Conservation (phyloP, 1,140 invertebrate genomes). For the Rhynchophorus ferrugineus region DNA sequence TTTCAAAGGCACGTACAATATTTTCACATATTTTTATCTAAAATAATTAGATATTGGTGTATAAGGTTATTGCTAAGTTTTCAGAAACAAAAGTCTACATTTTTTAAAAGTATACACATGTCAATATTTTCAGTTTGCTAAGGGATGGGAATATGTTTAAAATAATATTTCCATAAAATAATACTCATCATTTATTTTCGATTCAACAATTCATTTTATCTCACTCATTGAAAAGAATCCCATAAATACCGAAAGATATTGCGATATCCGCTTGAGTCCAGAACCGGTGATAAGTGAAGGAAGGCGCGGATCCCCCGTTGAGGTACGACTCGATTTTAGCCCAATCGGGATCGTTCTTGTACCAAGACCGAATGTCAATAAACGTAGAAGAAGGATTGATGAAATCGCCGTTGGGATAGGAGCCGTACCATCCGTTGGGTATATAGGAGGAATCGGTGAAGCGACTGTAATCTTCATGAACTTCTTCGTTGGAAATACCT, state of each 20-base stretch:
- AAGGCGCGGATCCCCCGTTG: constrained; percentile 16
- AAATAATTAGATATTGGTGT: too few relatives aligned
- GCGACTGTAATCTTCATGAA: constrained; percentile 11
- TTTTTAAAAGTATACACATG: too few relatives aligned
- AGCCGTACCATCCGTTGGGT: constrained; percentile 19
- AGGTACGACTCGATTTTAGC: constrained; percentile 16
- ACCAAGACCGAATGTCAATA: constrained; percentile 21
- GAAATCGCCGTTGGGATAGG: constrained; percentile 25
- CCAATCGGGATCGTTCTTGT: constrained; percentile 24
- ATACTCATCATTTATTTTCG: too few relatives aligned
- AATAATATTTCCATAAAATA: too few relatives aligned
- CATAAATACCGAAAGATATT: constrained; percentile 17
- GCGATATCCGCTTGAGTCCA: constrained; percentile 24
- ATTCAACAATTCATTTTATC: too few relatives aligned
- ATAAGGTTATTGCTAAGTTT: too few relatives aligned
- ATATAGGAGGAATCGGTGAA: constrained; percentile 18
- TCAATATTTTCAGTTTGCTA: too few relatives aligned
- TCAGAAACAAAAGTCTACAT: too few relatives aligned
- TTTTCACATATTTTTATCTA: too few relatives aligned
- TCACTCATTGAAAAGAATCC: constrained; percentile 22
- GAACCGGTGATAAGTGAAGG: constrained; percentile 22
- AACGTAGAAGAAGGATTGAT: constrained; percentile 22
- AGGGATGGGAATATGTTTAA: too few relatives aligned
- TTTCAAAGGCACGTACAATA: too few relatives aligned
- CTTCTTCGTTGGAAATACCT: constrained; percentile 12